A percentile compares a stretch with the other conserved stretches of the same genome.
Evolutionary conservation across 2,113 vertebrate species (phyloP).

Genomic region (Phocoena phocoena): DNA sequence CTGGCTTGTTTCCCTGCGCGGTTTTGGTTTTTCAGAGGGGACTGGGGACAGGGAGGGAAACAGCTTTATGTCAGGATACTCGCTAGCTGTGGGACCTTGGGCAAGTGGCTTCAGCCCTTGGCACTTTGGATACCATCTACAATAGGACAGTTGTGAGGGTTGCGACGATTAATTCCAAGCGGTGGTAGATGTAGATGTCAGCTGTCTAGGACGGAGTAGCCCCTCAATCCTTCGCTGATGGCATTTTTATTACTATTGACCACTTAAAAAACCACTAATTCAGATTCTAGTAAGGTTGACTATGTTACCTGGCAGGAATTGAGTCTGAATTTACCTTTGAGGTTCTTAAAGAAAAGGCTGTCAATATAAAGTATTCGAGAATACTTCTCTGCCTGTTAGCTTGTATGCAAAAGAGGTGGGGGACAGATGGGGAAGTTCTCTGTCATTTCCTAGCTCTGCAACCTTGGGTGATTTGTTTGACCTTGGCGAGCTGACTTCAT

Average conservation of each 20-base stretch:
- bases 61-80: not conserved
- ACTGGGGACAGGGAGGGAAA: not conserved
- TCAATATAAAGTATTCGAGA: not conserved
- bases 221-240: not conserved
- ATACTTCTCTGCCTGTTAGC: not conserved
- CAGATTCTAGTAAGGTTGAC: not conserved
- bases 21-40: not conserved
- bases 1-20: not conserved
- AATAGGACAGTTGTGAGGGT: not conserved
- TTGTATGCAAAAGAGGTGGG: not conserved
- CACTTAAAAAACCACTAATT: not conserved
- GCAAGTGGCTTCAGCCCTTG: not conserved
- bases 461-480: not conserved
- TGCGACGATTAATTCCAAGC: not conserved
- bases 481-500: not conserved
- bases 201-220: rapidly evolving
- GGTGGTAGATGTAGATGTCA: not conserved
- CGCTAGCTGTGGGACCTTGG: not conserved
- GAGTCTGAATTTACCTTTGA: not conserved
- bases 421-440: not conserved
- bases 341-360: not conserved
- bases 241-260: not conserved
- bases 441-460: not conserved
- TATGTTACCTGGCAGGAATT: not conserved
- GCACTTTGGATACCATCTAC: not conserved